phyloP scores from a whole-genome alignment of 2,888 invertebrate species.

The Coecobrya sp. region DNA sequence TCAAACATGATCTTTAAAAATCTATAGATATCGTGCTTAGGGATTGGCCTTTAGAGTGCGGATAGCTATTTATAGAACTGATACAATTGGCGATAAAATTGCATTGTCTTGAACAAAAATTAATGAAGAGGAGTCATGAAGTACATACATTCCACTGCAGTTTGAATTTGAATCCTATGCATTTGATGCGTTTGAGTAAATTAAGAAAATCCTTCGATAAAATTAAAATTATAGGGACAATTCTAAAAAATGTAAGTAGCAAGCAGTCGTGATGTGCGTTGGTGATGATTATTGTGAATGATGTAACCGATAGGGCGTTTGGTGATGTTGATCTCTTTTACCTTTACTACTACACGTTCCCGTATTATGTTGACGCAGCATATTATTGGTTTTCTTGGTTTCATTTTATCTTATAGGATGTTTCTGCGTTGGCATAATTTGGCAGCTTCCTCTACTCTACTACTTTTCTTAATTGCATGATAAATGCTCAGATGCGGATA shows the following conservation, averaged over 20 bases:
- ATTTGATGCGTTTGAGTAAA: too few relatives aligned
- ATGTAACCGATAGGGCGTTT: conserved; percentile 31
- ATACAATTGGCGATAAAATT: neutral
- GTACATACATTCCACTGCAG: too few relatives aligned
- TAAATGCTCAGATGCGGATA: neutral
- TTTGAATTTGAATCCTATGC: too few relatives aligned
- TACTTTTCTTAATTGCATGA: conserved; percentile 49
- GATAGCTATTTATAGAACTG: neutral
- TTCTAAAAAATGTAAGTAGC: neutral
- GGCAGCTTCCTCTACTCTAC: conserved; percentile 11
- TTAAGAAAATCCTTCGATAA: too few relatives aligned
- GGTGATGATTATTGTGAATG: neutral
- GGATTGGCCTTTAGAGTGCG: neutral
- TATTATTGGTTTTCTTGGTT: conserved; percentile 24
- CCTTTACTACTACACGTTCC: too few relatives aligned
- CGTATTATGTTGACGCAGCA: too few relatives aligned
- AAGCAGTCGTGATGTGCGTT: neutral
- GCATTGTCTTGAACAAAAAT: conserved; percentile 12
- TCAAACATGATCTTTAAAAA: neutral
- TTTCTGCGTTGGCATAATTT: conserved; percentile 24
- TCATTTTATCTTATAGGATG: neutral
- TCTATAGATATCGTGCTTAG: too few relatives aligned
- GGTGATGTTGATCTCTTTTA: neutral
- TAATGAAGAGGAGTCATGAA: too few relatives aligned
- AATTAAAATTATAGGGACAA: neutral